Evolutionary conservation across 2,888 invertebrate species (phyloP).

Genomic region (Drosophila ezoana): DNA sequence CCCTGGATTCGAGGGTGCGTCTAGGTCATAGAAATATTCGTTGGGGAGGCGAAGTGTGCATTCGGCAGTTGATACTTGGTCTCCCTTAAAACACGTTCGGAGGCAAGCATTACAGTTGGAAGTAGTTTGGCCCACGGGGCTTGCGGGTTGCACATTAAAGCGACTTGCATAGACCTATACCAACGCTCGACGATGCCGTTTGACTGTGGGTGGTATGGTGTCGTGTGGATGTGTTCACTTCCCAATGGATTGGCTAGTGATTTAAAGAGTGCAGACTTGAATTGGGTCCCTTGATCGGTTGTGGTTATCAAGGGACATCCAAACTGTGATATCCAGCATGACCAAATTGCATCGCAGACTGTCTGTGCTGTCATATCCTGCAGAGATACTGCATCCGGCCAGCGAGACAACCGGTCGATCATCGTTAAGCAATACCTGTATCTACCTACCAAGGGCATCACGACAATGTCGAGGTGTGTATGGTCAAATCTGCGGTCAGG

Average conservation of each 20-base stretch:
- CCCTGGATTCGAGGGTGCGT: neutral
- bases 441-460: neutral
- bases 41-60: neutral
- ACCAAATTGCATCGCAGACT: neutral
- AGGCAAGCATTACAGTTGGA: neutral
- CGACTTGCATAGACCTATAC: slow-evolving; percentile 3
- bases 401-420: neutral
- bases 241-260: neutral
- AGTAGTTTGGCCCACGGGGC: neutral
- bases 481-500: neutral
- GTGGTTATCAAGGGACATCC: neutral
- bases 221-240: slow-evolving; percentile 4
- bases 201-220: slow-evolving; percentile 11
- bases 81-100: slow-evolving; percentile 1
- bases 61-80: neutral
- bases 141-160: slow-evolving; percentile 6
- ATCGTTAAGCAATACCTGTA: neutral
- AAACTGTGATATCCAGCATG: neutral
- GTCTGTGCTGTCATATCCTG: neutral
- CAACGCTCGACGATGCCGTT: slow-evolving; percentile 5
- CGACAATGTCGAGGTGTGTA: neutral
- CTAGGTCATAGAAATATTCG: neutral
- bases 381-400: slow-evolving; percentile 1
- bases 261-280: slow-evolving; percentile 1
- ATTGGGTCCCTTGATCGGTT: slow-evolving; percentile 1